Conservation (phyloP, 2,113 vertebrate genomes). For the Ardeotis arabs region DNA sequence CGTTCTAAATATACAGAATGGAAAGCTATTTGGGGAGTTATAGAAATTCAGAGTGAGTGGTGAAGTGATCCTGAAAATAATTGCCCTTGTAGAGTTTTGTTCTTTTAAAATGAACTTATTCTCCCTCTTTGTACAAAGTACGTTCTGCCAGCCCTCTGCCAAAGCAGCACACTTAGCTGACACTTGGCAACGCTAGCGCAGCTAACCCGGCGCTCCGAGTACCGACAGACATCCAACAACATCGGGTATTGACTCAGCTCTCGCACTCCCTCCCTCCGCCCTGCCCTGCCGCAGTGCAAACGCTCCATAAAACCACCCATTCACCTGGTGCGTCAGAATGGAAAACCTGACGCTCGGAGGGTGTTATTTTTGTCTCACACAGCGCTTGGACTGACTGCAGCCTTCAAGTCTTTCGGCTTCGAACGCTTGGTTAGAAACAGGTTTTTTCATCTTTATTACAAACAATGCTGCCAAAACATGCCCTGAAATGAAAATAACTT, state of each 20-base stretch:
- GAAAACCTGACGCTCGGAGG: neutral
- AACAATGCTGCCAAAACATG: slow-evolving; percentile 7
- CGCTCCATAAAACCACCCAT: slow-evolving; percentile 34
- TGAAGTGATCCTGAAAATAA: neutral
- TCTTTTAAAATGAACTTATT: neutral
- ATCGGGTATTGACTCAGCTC: neutral
- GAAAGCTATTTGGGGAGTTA: neutral
- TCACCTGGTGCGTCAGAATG: slow-evolving; percentile 2
- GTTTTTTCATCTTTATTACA: neutral
- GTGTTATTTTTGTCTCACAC: slow-evolving; percentile 27
- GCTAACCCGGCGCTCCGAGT: neutral
- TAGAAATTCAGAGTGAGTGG: neutral
- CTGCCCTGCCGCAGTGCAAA: neutral
- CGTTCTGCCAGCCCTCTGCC: neutral
- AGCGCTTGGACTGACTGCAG: neutral
- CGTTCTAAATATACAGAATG: neutral
- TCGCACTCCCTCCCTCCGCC: neutral
- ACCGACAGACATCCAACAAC: neutral
- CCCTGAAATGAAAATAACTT: neutral
- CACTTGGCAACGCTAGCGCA: neutral
- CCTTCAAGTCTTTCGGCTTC: neutral
- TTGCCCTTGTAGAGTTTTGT: neutral
- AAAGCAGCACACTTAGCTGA: neutral
- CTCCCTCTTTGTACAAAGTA: neutral
- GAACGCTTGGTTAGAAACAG: neutral